Percentiles rank a stretch among this genome's conserved stretches.
Evolutionary conservation across 2,113 vertebrate species (phyloP).

Genomic region (Crocuta crocuta): DNA sequence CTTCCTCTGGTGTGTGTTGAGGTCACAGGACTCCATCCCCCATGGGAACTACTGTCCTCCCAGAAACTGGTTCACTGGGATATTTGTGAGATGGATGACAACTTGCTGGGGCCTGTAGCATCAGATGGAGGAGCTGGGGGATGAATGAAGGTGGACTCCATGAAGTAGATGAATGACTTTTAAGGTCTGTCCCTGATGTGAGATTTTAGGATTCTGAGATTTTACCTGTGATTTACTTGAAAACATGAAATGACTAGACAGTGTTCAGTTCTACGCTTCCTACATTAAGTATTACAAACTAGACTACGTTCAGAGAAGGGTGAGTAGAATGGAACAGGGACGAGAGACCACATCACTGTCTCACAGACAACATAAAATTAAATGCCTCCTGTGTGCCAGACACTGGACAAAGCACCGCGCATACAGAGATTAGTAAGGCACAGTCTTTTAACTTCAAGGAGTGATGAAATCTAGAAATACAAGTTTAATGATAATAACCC

Average conservation of each 20-base stretch:
- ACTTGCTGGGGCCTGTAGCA: not conserved
- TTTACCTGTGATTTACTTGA: conserved; percentile 26
- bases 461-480: conserved; percentile 16
- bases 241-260: conserved; percentile 3
- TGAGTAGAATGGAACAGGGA: not conserved
- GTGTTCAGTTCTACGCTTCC: not conserved
- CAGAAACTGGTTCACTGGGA: not conserved
- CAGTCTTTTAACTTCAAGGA: not conserved
- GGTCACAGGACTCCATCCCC: not conserved
- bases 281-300: conserved; percentile 24
- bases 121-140: not conserved
- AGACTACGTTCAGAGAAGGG: not conserved
- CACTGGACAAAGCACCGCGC: not conserved
- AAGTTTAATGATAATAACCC: conserved; percentile 23
- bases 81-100: not conserved
- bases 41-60: not conserved
- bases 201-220: conserved; percentile 3
- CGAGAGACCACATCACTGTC: not conserved
- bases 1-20: not conserved
- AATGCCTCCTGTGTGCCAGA: not conserved
- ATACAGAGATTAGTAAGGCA: not conserved
- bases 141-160: not conserved
- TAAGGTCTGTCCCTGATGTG: not conserved
- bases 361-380: conserved; percentile 26
- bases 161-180: conserved; percentile 6